Percentiles rank a stretch among this genome's conserved stretches.
Evolutionary conservation across 30 jellyfish, hydroid and myxozoan genomes (phyloP).

Genomic region (Aurelia coerulea): DNA sequence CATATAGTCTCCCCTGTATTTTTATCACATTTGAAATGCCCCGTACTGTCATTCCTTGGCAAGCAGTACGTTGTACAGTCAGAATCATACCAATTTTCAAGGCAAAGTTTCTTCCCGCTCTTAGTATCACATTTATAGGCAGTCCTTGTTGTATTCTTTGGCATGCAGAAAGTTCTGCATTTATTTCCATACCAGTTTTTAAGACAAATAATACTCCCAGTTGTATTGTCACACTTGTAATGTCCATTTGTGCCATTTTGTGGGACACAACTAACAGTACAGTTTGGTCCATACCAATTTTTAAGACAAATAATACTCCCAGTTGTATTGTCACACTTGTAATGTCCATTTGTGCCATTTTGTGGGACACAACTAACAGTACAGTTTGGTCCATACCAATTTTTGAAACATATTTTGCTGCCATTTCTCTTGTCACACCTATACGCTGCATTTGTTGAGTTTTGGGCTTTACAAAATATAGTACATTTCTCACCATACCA

Average conservation of each 20-base stretch:
- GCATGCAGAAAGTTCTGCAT: conserved; percentile 21
- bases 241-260: conserved; percentile 11
- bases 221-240: conserved; percentile 16
- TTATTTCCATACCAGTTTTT: conserved; percentile 24
- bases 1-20: neutral
- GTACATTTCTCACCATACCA: conserved; percentile 57
- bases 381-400: conserved; percentile 63
- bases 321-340: conserved; percentile 7
- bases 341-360: conserved; percentile 19
- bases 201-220: conserved; percentile 27
- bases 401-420: conserved; percentile 3
- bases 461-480: conserved; percentile 28
- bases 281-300: conserved; percentile 50
- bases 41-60: neutral
- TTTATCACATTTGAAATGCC: neutral
- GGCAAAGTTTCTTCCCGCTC: neutral
- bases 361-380: neutral
- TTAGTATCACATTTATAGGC: conserved; percentile 14
- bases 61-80: conserved; percentile 2
- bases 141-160: conserved; percentile 14
- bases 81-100: neutral
- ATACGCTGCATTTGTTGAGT: conserved; percentile 1
- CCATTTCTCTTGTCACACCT: conserved; percentile 20
- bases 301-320: conserved; percentile 26
- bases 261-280: conserved; percentile 11